Conservation (phyloP, 1,140 invertebrate genomes). For the Cecropterus lyciades region DNA sequence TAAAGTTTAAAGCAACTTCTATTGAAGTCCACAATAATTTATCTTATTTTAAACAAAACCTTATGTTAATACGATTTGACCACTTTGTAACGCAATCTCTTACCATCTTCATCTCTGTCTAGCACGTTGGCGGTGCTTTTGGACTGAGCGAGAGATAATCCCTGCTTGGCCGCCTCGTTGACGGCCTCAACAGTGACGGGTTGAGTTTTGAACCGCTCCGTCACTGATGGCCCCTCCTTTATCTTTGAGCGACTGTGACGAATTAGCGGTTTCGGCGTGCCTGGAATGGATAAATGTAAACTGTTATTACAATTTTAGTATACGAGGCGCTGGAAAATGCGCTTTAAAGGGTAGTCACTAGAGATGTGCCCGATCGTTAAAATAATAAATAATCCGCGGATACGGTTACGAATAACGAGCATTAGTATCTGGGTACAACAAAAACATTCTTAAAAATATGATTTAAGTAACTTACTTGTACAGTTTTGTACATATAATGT, state of each 20-base stretch:
- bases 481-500: too few species aligned
- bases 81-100: constrained; percentile 34
- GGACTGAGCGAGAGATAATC: constrained; percentile 69
- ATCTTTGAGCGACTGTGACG: constrained; percentile 78
- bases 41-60: not conserved
- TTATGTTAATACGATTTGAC: not conserved
- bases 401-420: too few species aligned
- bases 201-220: constrained; percentile 78
- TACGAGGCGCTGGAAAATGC: too few species aligned
- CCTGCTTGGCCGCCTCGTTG: constrained; percentile 49
- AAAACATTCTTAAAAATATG: too few species aligned
- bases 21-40: not conserved
- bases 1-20: constrained; percentile 5
- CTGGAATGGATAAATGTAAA: constrained; percentile 58
- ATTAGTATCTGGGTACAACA: too few species aligned
- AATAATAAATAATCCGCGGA: too few species aligned
- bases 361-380: too few species aligned
- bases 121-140: constrained; percentile 78
- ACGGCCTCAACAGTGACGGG: constrained; percentile 41
- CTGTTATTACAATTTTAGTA: too few species aligned
- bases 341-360: too few species aligned
- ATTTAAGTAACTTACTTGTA: too few species aligned
- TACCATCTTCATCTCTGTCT: constrained; percentile 83
- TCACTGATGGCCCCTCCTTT: constrained; percentile 73
- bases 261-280: constrained; percentile 75